phyloP scores from a whole-genome alignment of 2,113 vertebrate species.

The Hirundichthys speculiger region DNA sequence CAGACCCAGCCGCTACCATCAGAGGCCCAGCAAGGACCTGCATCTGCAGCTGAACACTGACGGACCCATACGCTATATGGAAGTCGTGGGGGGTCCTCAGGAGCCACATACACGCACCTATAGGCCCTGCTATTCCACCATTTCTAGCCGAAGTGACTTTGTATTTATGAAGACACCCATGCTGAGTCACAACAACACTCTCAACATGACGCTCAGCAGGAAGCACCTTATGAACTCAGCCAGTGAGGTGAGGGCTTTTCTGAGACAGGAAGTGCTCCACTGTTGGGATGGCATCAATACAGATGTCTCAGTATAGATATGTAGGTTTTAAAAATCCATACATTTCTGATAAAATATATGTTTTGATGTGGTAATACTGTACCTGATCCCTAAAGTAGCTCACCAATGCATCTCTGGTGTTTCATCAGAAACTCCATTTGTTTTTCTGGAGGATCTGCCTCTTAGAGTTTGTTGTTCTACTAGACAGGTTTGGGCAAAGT shows the following conservation, averaged over 20 bases:
- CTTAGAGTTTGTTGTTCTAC: constrained; percentile 7
- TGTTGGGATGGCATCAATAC: background rate
- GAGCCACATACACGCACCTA: constrained; percentile 85
- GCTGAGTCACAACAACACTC: constrained; percentile 84
- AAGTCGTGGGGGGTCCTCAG: constrained; percentile 85
- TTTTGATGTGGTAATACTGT: background rate
- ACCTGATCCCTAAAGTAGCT: too few relatives aligned
- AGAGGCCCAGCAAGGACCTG: constrained; percentile 84
- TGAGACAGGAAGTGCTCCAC: constrained; percentile 15
- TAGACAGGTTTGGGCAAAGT: constrained; percentile 6
- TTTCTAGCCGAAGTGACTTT: constrained; percentile 90
- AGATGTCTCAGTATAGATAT: background rate
- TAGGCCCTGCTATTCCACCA: constrained; percentile 87
- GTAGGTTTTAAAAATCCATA: background rate
- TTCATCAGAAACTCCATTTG: too few relatives aligned
- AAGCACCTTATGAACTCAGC: constrained; percentile 82
- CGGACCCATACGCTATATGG: constrained; percentile 91
- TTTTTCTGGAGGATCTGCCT: background rate
- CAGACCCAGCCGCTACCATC: constrained; percentile 81
- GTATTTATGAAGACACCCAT: constrained; percentile 91
- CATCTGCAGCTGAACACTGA: constrained; percentile 88
- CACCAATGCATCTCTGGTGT: too few relatives aligned
- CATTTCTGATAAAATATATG: background rate
- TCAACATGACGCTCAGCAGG: constrained; percentile 84
- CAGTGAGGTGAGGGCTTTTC: constrained; percentile 77